Evolutionary conservation across 2,113 vertebrate genomes (phyloP), one percentile per base, ranked within the genome.

Genomic region (Chaetura pelagica): DNA sequence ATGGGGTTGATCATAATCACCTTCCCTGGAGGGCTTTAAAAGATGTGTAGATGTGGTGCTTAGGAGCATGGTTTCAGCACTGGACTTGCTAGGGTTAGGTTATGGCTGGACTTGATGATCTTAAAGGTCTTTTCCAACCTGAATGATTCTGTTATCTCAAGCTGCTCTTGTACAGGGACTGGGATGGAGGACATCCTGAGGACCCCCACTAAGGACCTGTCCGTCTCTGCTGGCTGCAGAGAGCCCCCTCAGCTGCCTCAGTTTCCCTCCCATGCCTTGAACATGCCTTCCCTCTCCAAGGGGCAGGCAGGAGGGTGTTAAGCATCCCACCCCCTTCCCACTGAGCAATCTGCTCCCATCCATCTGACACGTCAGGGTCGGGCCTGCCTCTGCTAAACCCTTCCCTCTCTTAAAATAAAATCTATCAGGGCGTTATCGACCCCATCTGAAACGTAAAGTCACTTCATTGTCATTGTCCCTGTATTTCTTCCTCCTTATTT

Each of bases 401-500:
- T 55, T 74, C 87, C 57, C 95, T 91, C 95, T 75, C 96, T 92
- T 93, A 96, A 55, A 58, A 57, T 10, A 32, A 57, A 97, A 97
- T 95, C 97, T 93, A 95, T 96, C 96, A 92, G 91, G 35, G 35
- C 73, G 2, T 93, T 97, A 97, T 97, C 94, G n/a, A 81, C 17
- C 87, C 95, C 85, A 97, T 96, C 97, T 95, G 93, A 96, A 96
- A 72, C 63, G 35, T 93, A 87, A 95, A 97, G 96, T 96, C 97
- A 94, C 95, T 97, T 84, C 95, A 89, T 95, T 89, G 95, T 93
- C 95, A 91, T 95, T 86, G 95, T 87, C 89, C 93, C 95, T 12
- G 75, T 15, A 21, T 89, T 91, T 84, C 76, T 94, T 87, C 93
- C 96, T 96, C 96, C 84, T 96, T 96, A 69, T 71, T 96, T 91